Evolutionary conservation across 1,140 invertebrate genomes (phyloP).

Genomic region (Physella acuta): DNA sequence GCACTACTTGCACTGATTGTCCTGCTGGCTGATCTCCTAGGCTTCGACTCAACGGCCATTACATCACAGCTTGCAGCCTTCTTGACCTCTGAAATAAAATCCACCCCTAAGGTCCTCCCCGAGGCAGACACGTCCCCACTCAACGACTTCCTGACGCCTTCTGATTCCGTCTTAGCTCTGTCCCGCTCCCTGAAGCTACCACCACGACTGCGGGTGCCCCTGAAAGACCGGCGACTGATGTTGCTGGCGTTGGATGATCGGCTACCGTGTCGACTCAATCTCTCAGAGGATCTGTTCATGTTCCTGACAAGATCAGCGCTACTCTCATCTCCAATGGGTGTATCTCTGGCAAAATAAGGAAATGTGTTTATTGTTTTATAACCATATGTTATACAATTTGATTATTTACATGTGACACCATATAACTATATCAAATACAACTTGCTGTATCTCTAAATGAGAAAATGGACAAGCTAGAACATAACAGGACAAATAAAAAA

Average conservation of each 20-base stretch:
- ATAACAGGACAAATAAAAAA: no score
- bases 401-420: no score
- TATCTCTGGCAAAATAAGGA: slow-evolving; percentile 41
- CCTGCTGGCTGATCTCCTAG: no score
- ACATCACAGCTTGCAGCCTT: slow-evolving; percentile 26
- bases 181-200: slow-evolving; percentile 21
- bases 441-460: no score
- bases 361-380: no score
- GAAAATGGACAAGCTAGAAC: no score
- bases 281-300: slow-evolving; percentile 23
- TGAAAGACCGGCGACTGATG: slow-evolving; percentile 17
- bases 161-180: slow-evolving; percentile 5
- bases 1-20: no score
- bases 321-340: slow-evolving; percentile 47
- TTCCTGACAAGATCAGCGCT: slow-evolving; percentile 22
- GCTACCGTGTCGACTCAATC: slow-evolving; percentile 22
- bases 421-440: no score
- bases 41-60: slow-evolving; percentile 10
- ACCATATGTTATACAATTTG: no score
- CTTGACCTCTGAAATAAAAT: slow-evolving; percentile 12
- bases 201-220: slow-evolving; percentile 18
- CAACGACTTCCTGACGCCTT: slow-evolving; percentile 15
- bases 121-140: slow-evolving; percentile 19
- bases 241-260: slow-evolving; percentile 28
- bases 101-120: slow-evolving; percentile 3